Conservation (phyloP, 2,797 vertebrate genomes). For the Scomberomorus guttatus region DNA sequence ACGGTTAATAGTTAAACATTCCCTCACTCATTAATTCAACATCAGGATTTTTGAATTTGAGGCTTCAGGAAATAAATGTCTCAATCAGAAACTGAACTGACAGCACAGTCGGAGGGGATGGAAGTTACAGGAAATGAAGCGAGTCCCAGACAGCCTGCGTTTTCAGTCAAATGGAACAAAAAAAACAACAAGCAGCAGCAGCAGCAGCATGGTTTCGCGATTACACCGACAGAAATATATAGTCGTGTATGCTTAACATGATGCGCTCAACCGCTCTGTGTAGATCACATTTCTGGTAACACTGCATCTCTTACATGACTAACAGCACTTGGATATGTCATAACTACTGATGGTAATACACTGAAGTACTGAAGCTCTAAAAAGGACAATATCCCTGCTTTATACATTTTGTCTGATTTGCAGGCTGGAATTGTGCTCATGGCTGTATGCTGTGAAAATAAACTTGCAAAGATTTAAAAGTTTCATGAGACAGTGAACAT, state of each 20-base stretch:
- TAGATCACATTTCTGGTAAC: not conserved
- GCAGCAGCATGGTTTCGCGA: constrained; percentile 44
- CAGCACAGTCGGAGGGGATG: constrained; percentile 45
- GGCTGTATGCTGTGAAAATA: not conserved
- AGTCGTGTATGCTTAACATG: not conserved
- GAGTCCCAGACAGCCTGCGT: constrained; percentile 42
- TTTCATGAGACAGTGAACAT: not conserved
- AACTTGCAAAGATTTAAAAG: constrained; percentile 32
- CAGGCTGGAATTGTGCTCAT: constrained; percentile 1
- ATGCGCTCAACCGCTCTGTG: not conserved
- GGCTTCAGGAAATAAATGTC: constrained; percentile 5
- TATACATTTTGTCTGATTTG: not conserved
- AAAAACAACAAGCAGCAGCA: constrained; percentile 1
- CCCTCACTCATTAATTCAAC: not conserved
- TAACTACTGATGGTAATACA: not conserved
- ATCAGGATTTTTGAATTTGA: constrained; percentile 4
- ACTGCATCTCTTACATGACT: not conserved
- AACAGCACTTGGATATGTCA: not conserved
- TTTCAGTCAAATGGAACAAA: constrained; percentile 58
- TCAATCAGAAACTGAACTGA: constrained; percentile 24
- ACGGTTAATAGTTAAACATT: not conserved
- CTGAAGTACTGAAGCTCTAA: not conserved
- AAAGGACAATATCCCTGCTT: not conserved
- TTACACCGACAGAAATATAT: not conserved
- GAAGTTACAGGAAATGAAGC: constrained; percentile 38